phyloP scores from a whole-genome alignment of 2,888 invertebrate species.

The Ennomos fuscantarius region DNA sequence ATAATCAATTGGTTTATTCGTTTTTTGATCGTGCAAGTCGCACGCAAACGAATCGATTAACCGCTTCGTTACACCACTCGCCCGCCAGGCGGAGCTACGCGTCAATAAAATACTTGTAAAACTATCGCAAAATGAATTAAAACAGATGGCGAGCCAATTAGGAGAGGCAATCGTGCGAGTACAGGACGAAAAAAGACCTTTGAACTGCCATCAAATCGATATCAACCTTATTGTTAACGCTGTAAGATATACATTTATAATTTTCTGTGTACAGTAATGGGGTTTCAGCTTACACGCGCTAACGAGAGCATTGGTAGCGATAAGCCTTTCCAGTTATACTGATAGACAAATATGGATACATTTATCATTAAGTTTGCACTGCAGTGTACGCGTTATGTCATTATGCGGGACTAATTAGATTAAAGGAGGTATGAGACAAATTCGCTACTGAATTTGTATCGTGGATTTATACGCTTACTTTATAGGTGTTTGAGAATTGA shows the following conservation, averaged over 20 bases:
- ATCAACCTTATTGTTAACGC: conserved; percentile 41
- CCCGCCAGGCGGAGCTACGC: conserved; percentile 81
- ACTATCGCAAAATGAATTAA: conserved; percentile 85
- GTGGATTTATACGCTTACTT: conserved; percentile 29
- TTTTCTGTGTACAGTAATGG: conserved; percentile 60
- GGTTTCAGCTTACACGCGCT: conserved; percentile 79
- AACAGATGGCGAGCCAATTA: conserved; percentile 84
- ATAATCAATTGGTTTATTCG: conserved; percentile 65
- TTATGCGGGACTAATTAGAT: conserved; percentile 69
- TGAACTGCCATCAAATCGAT: conserved; percentile 50
- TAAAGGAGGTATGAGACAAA: conserved; percentile 59
- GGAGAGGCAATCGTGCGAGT: conserved; percentile 83
- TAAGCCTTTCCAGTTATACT: conserved; percentile 77
- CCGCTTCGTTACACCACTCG: conserved; percentile 73
- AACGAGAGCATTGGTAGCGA: conserved; percentile 75
- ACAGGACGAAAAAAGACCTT: conserved; percentile 75
- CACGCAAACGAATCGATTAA: conserved; percentile 83
- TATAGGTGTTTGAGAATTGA: conserved; percentile 15
- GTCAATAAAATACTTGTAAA: conserved; percentile 85
- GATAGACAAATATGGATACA: conserved; percentile 84
- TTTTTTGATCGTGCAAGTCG: conserved; percentile 68
- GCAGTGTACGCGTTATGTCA: conserved; percentile 66
- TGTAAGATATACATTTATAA: conserved; percentile 58
- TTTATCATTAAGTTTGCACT: conserved; percentile 80
- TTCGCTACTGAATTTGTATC: conserved; percentile 46